Evolutionary conservation across 2,888 invertebrate species (phyloP).

Genomic region (Eueremaeus valkanovi): DNA sequence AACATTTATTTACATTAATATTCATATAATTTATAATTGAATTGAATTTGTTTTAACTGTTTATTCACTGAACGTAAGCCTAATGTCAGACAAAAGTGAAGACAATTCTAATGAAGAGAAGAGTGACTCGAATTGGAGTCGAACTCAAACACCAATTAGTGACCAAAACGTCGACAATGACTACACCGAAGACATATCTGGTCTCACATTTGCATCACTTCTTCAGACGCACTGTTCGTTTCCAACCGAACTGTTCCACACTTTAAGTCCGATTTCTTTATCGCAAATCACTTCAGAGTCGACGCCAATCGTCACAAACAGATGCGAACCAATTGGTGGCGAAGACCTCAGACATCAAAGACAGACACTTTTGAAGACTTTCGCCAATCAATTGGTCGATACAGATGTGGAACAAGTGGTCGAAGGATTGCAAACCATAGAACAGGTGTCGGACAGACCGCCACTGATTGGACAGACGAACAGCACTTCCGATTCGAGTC

Average conservation of each 20-base stretch:
- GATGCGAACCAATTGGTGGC: constrained; percentile 28
- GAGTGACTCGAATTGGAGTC: background rate
- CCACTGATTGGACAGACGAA: constrained; percentile 13
- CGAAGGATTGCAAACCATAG: background rate
- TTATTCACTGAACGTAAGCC: no score
- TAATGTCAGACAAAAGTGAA: background rate
- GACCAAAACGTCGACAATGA: background rate
- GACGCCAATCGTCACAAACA: background rate
- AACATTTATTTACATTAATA: no score
- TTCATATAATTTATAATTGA: no score
- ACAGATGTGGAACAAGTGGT: background rate
- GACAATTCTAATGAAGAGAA: background rate
- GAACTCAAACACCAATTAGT: background rate
- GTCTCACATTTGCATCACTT: background rate
- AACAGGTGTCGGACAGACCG: background rate
- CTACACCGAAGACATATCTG: background rate
- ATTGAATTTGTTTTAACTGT: no score
- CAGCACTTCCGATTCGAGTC: background rate
- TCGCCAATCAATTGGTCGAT: no score
- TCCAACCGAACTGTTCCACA: constrained; percentile 30
- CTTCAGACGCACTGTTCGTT: background rate
- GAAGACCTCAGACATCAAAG: background rate
- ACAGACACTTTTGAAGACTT: background rate
- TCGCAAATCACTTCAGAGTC: background rate
- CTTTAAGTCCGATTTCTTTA: constrained; percentile 7